Percentiles rank a stretch among this genome's conserved stretches.
Evolutionary conservation across 2,113 vertebrate species (phyloP).

Genomic region (Brachyhypopomus gauderio): DNA sequence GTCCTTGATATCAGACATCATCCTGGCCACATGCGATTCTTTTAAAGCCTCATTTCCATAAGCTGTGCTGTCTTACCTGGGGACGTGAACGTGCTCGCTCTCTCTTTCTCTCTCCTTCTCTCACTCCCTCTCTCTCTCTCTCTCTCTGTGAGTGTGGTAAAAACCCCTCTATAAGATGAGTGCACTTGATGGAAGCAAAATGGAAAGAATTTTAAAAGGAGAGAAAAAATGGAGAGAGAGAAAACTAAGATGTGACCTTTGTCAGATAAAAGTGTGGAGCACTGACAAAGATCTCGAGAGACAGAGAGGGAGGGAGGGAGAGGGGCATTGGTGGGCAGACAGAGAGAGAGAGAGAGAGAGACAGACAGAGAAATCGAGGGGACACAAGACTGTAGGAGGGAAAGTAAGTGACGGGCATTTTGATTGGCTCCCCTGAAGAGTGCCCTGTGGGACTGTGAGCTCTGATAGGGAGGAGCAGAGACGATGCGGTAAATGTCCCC

Average conservation of each 20-base stretch:
- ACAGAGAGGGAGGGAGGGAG: not conserved
- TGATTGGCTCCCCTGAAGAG: conserved; percentile 42
- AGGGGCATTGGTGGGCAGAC: not conserved
- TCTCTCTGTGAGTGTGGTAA: not conserved
- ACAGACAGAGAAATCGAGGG: conserved; percentile 12
- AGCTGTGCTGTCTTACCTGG: conserved; percentile 41
- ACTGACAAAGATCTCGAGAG: not conserved
- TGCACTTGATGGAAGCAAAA: conserved; percentile 8
- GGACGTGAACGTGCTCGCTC: not conserved
- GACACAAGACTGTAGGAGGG: not conserved
- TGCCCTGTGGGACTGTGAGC: conserved; percentile 25
- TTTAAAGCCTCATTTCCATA: conserved; percentile 56
- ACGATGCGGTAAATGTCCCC: conserved; percentile 23
- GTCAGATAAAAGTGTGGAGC: conserved; percentile 23
- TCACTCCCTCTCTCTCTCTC: not conserved
- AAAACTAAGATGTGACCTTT: conserved; percentile 30
- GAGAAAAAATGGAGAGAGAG: not conserved
- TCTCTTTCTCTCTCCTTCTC: not conserved
- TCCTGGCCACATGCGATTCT: conserved; percentile 36
- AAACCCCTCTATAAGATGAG: not conserved
- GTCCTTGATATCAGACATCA: conserved; percentile 36
- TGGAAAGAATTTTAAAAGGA: not conserved
- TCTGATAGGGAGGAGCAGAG: conserved; percentile 14
- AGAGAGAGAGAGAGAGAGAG: not conserved
- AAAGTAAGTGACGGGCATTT: conserved; percentile 36